phyloP scores from a whole-genome alignment of 2,113 vertebrate species.

The Dolichallabes microphthalmus region DNA sequence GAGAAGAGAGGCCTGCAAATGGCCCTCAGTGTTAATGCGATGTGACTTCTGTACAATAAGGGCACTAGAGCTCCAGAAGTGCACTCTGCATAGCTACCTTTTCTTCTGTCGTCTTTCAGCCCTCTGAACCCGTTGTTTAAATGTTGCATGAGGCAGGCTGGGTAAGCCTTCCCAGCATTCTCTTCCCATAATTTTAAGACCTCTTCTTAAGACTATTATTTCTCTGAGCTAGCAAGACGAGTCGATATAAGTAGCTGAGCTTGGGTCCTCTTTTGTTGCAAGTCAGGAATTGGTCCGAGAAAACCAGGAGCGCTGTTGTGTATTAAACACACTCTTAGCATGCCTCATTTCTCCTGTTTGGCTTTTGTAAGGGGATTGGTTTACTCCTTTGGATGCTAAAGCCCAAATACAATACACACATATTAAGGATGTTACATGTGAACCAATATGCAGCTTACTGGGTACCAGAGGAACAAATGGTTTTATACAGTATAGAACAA shows the following conservation, averaged over 20 bases:
- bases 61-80: slow-evolving; percentile 85
- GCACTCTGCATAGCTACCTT: slow-evolving; percentile 81
- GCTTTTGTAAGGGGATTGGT: slow-evolving; percentile 45
- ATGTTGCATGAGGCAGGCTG: slow-evolving; percentile 78
- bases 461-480: slow-evolving; percentile 15
- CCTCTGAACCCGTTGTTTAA: slow-evolving; percentile 81
- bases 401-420: slow-evolving; percentile 18
- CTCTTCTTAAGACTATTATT: slow-evolving; percentile 71
- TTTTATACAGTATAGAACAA: neutral
- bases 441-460: slow-evolving; percentile 9
- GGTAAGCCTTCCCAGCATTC: slow-evolving; percentile 80
- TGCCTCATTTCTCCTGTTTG: slow-evolving; percentile 68
- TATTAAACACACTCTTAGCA: slow-evolving; percentile 69
- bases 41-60: slow-evolving; percentile 99
- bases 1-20: slow-evolving; percentile 88
- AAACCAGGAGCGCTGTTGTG: slow-evolving; percentile 63
- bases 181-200: slow-evolving; percentile 61
- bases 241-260: slow-evolving; percentile 68
- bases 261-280: slow-evolving; percentile 59
- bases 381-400: slow-evolving; percentile 51
- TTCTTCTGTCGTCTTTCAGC: slow-evolving; percentile 73
- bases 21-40: slow-evolving; percentile 99
- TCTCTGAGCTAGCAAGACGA: slow-evolving; percentile 62
- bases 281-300: slow-evolving; percentile 65
- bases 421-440: slow-evolving; percentile 16